Conservation (phyloP, 2,113 vertebrate species). For the Planiliza haematocheilus region DNA sequence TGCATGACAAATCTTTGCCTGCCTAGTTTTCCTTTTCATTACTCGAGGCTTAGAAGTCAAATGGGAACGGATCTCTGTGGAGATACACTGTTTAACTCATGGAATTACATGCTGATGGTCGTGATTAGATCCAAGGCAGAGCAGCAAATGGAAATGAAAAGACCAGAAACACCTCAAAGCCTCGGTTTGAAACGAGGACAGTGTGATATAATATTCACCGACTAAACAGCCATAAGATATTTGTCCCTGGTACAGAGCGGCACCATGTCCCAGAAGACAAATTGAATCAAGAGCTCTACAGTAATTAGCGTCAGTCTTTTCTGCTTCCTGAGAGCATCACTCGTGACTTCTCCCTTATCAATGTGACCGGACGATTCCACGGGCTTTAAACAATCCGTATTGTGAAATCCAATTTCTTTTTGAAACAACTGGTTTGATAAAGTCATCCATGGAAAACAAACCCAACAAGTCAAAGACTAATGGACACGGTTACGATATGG, state of each 20-base stretch:
- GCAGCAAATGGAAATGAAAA: neutral
- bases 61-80: constrained; percentile 10
- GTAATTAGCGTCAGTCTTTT: constrained; percentile 23
- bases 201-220: neutral
- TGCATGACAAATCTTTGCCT: neutral
- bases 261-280: neutral
- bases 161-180: neutral
- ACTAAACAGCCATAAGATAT: neutral
- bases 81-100: constrained; percentile 10
- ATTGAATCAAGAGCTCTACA: neutral
- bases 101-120: constrained; percentile 14
- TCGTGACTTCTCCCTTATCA: constrained; percentile 27
- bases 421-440: constrained; percentile 32
- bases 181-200: neutral
- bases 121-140: neutral
- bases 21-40: neutral
- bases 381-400: constrained; percentile 10
- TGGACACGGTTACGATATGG: neutral
- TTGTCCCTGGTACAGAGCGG: neutral
- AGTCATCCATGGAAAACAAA: constrained; percentile 12
- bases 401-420: constrained; percentile 39
- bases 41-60: constrained; percentile 6
- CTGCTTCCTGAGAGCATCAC: constrained; percentile 17
- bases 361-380: constrained; percentile 6
- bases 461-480: neutral